phyloP scores from a whole-genome alignment of 2,113 vertebrate species.

The Centrocercus urophasianus region DNA sequence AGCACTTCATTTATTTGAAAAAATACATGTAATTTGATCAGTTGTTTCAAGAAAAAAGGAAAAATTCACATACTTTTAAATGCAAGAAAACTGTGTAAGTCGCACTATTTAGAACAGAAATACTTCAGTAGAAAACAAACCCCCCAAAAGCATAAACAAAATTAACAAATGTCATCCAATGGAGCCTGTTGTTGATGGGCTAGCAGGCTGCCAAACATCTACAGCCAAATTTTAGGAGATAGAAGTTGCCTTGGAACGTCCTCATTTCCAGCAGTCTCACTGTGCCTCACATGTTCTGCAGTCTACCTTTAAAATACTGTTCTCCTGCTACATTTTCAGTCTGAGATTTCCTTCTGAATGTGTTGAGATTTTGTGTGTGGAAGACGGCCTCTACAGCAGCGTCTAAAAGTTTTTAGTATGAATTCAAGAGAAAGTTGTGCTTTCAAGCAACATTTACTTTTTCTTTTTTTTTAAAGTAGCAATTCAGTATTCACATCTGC shows the following conservation, averaged over 20 bases:
- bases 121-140: neutral
- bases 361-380: neutral
- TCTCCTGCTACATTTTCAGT: neutral
- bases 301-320: neutral
- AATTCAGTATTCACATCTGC: neutral
- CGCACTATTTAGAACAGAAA: neutral
- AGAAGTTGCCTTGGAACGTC: neutral
- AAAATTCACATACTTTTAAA: neutral
- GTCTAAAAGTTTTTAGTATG: neutral
- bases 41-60: neutral
- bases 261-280: neutral
- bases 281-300: neutral
- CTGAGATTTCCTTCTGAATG: neutral
- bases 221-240: neutral
- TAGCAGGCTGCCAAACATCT: neutral
- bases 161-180: neutral
- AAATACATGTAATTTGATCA: neutral
- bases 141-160: neutral
- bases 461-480: neutral
- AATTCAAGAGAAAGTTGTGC: neutral
- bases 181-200: neutral
- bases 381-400: fast-evolving
- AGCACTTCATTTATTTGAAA: neutral
- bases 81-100: neutral
- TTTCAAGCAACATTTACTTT: neutral